These are phyloP conservation scores for Hemitrygon akajei DNA, from an alignment of 2,797 vertebrate species.

Conservation along the genomic window DNA sequence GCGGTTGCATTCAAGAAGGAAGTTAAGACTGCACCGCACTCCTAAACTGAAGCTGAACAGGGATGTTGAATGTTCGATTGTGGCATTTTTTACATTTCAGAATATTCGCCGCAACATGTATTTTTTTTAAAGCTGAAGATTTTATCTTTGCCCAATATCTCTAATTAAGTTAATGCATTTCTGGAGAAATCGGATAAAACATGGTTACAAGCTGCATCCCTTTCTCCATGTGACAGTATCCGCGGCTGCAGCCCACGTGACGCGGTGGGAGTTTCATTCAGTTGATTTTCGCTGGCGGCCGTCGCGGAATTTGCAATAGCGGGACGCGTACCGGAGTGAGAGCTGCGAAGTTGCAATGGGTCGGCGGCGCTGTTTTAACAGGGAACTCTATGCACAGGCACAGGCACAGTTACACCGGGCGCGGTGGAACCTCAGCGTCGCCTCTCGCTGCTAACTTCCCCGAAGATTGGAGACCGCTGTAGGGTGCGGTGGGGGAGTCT, in stretches of 20 bases:
- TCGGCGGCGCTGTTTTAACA: background rate
- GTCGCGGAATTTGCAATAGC: background rate
- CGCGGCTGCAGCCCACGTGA: constrained; percentile 9
- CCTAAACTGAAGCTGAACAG: background rate
- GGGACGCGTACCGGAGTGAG: background rate
- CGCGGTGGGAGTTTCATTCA: background rate
- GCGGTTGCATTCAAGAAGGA: background rate
- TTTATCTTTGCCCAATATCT: background rate
- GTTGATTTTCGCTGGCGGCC: background rate
- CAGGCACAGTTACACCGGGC: background rate
- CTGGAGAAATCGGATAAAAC: background rate
- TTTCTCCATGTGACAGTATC: background rate
- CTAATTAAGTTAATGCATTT: background rate
- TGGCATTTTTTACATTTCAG: background rate
- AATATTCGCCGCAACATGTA: background rate
- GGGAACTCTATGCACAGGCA: background rate
- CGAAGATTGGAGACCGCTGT: background rate
- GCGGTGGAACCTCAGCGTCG: background rate
- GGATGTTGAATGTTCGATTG: background rate
- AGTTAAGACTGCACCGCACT: background rate
- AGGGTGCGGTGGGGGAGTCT: background rate
- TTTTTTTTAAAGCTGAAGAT: background rate
- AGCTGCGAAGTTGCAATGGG: background rate
- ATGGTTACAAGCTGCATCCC: too few species aligned
- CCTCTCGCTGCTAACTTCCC: background rate